These are phyloP conservation scores for Anarhynchus alexandrinus DNA, from an alignment of 2,113 vertebrate species.

Conservation along the genomic window DNA sequence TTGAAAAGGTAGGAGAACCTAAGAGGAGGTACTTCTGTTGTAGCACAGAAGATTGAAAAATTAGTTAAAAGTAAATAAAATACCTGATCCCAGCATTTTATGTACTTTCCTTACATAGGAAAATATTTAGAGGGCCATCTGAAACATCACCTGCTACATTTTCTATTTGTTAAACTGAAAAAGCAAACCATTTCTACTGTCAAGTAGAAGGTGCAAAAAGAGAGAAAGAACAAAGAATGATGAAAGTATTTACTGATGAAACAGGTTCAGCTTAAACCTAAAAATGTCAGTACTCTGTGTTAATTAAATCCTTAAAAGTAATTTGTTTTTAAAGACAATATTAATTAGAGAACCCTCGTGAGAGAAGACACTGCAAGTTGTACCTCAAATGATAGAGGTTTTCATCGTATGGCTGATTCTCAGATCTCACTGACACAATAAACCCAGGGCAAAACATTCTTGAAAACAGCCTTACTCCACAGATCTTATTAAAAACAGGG, in stretches of 20 bases:
- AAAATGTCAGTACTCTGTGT: constrained; percentile 26
- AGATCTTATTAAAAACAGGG: neutral
- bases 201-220: neutral
- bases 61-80: neutral
- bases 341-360: neutral
- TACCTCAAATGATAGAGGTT: neutral
- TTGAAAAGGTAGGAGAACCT: neutral
- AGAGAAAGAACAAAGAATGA: neutral
- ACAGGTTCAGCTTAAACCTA: neutral
- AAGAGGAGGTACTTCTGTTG: neutral
- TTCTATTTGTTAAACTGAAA: neutral
- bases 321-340: constrained; percentile 32
- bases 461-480: neutral
- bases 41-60: neutral
- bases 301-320: constrained; percentile 45
- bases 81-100: neutral
- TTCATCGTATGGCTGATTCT: neutral
- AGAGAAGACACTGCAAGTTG: neutral
- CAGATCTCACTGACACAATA: neutral
- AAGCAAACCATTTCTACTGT: neutral
- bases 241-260: constrained; percentile 48
- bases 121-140: neutral
- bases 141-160: neutral
- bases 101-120: neutral
- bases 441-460: neutral